These are phyloP conservation scores for Camponotus fellah DNA, from an alignment of 2,888 invertebrate genomes.

Conservation along the genomic window DNA sequence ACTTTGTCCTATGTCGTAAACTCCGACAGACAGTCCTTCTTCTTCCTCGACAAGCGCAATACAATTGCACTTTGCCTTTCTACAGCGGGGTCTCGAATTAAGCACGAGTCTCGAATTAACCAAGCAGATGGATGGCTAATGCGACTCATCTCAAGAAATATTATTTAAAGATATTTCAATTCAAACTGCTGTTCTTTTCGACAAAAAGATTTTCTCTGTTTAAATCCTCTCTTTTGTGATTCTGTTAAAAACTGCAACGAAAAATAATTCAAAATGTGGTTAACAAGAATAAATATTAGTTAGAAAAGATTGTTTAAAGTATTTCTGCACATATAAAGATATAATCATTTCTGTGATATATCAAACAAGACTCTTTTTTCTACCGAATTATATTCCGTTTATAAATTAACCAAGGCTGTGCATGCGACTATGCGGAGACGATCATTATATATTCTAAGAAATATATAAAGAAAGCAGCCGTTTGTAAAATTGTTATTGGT, in stretches of 20 bases:
- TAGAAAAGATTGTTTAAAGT: neutral
- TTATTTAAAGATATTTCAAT: slow-evolving; percentile 15
- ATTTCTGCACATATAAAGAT: neutral
- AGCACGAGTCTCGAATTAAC: slow-evolving; percentile 39
- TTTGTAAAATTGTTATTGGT: slow-evolving; percentile 19
- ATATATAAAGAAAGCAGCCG: slow-evolving; percentile 7
- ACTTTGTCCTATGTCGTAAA: slow-evolving; percentile 66
- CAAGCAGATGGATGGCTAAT: slow-evolving; percentile 5
- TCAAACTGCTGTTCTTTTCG: neutral
- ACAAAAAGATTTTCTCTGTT: neutral
- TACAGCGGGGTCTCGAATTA: slow-evolving; percentile 22
- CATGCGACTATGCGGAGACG: neutral
- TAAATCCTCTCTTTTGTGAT: neutral
- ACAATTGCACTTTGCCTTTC: slow-evolving; percentile 41
- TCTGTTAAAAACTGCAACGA: neutral
- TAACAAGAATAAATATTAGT: neutral
- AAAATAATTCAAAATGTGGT: neutral
- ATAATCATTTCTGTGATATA: slow-evolving; percentile 20
- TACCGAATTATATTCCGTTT: neutral
- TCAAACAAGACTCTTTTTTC: slow-evolving; percentile 7
- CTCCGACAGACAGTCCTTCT: slow-evolving; percentile 52
- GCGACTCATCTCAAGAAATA: slow-evolving; percentile 22
- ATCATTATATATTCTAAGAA: slow-evolving; percentile 8
- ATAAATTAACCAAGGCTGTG: neutral
- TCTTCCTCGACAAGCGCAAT: slow-evolving; percentile 43